Evolutionary conservation across 1,140 invertebrate genomes (phyloP).

Genomic region (Bombus superbus): DNA sequence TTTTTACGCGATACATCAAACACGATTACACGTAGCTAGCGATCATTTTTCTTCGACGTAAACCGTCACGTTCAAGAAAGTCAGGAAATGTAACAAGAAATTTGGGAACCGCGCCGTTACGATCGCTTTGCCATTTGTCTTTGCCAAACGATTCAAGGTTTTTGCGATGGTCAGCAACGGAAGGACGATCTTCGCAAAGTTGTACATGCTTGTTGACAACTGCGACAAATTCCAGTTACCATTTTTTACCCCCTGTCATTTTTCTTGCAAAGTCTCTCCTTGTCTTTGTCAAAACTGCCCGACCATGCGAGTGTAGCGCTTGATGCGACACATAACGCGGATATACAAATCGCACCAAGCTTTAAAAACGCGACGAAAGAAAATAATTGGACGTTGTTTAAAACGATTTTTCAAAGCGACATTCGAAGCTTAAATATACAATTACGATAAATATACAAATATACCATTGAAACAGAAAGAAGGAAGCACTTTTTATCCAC

Average conservation of each 20-base stretch:
- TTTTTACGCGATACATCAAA: background rate
- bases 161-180: background rate
- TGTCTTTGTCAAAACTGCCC: background rate
- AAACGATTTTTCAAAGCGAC: background rate
- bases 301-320: background rate
- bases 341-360: background rate
- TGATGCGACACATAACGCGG: background rate
- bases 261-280: background rate
- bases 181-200: background rate
- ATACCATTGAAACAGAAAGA: too few relatives aligned
- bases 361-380: background rate
- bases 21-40: background rate
- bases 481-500: too few relatives aligned
- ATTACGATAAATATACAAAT: background rate
- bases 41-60: background rate
- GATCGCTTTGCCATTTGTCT: constrained; percentile 20
- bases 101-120: background rate
- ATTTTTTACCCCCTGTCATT: background rate
- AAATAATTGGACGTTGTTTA: too few relatives aligned
- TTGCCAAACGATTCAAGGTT: constrained; percentile 3
- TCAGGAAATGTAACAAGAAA: constrained; percentile 8
- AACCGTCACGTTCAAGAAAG: background rate
- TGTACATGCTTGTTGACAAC: background rate
- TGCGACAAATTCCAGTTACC: background rate
- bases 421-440: background rate